Base-by-base conservation (phyloP, 2,888 invertebrate species). In the Toxonevra muliebris region DNA sequence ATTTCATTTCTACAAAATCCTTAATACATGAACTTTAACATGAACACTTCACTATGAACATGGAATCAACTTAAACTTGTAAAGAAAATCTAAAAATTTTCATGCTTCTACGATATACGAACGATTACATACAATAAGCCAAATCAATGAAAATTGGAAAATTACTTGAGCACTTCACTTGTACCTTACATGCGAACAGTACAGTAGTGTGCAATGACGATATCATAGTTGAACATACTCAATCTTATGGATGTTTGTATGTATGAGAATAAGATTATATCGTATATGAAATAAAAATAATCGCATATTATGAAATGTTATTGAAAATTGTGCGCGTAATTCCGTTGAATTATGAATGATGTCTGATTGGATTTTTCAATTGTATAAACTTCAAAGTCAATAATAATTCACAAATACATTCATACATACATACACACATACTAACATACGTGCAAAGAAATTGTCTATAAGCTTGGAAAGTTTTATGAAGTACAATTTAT, bases 291-390 rank as follows among this genome's bases (percentile, higher is more conserved):
- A 30, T 30, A 30, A 30, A 30, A 30, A 30, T 30, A 30, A 30
- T 59, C 20, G 20, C 30, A 59, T 40, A 52, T 65, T 59, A 65
- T 59, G 65, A 65, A 58, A 65, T 59, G 59, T 52, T 60, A 66
- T 63, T 68, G 67, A 68, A 68, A 68, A 68, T 58, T 68, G 63
- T 59, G 42, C 62, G 63, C 63, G 67, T 63, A 69, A 67, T 67
- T 67, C 66, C 54, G 53, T 64, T 69, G 69, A 67, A 69, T 69
- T 69, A 69, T 69, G 69, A 69, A 69, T 69, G 69, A 69, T 65
- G 69, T 69, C 69, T 69, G 69, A 69, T 69, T 69, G 69, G 69
- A 69, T 69, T 69, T 30, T 30, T 69, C 69, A 55, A 64, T 69
- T 69, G 69, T 63, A 61, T 42, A 61, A 61, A 66, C 66, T 63